Conservation (phyloP, 2,797 vertebrate species). For the Morus bassanus region DNA sequence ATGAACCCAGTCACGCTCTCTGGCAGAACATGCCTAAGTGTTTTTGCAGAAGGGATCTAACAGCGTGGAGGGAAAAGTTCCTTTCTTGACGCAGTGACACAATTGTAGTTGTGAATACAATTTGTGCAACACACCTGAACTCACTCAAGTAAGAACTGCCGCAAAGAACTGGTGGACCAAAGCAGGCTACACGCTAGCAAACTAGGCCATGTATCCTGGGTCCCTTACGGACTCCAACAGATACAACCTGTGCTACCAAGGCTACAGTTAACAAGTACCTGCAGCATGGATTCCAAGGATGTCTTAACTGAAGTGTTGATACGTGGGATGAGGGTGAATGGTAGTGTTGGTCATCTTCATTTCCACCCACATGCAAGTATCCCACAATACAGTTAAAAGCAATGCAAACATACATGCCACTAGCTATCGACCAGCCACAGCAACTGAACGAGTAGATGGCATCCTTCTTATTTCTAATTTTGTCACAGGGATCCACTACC, state of each 20-base stretch:
- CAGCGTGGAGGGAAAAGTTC: background rate
- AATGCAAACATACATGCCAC: background rate
- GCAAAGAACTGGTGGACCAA: background rate
- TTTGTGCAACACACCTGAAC: background rate
- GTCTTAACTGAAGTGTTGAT: background rate
- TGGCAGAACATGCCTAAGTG: background rate
- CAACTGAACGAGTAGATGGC: background rate
- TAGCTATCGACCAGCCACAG: background rate
- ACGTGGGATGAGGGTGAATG: background rate
- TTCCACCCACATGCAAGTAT: background rate
- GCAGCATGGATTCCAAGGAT: background rate
- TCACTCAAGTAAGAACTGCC: background rate
- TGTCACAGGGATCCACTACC: background rate
- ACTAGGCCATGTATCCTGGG: background rate
- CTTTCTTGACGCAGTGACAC: background rate
- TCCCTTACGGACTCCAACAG: background rate
- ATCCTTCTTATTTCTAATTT: background rate
- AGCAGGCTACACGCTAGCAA: background rate
- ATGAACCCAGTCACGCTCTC: background rate
- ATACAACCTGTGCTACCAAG: background rate
- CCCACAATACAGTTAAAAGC: background rate
- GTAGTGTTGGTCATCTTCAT: background rate
- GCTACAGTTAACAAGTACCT: background rate
- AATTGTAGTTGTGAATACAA: background rate
- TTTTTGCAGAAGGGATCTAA: background rate